These are phyloP conservation scores for Drosophila koepferae DNA, from an alignment of 2,888 invertebrate species.

Conservation along the genomic window DNA sequence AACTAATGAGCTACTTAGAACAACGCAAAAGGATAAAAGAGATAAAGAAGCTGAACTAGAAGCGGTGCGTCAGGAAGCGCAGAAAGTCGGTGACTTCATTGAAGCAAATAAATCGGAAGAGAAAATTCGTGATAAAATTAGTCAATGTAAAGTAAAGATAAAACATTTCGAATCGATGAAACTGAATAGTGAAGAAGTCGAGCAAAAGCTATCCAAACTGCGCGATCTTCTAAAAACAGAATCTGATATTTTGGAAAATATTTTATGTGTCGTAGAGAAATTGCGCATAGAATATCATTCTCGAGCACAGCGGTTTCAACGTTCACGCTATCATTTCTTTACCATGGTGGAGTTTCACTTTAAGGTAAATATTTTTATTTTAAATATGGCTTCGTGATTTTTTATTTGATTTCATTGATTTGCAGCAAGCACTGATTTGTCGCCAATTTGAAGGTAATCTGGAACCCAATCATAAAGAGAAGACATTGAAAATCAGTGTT, in stretches of 20 bases:
- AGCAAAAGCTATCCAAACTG: constrained; percentile 28
- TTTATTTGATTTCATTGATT: no score
- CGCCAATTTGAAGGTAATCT: constrained; percentile 80
- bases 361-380: constrained; percentile 59
- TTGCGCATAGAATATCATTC: constrained; percentile 48
- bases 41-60: constrained; percentile 42
- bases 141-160: constrained; percentile 76
- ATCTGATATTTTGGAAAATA: constrained; percentile 1
- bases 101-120: constrained; percentile 83
- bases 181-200: constrained; percentile 70
- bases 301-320: constrained; percentile 52
- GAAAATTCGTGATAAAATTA: constrained; percentile 83
- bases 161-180: constrained; percentile 74
- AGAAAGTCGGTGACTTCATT: constrained; percentile 81
- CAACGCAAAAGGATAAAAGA: constrained; percentile 27
- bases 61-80: constrained; percentile 43
- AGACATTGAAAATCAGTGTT: constrained; percentile 85
- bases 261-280: constrained; percentile 40
- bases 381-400: neutral
- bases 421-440: constrained; percentile 74
- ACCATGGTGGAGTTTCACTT: constrained; percentile 81
- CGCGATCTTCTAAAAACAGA: constrained; percentile 5
- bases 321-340: constrained; percentile 55
- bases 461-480: constrained; percentile 71
- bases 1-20: constrained; percentile 43